Percentiles rank a stretch among this genome's conserved stretches.
Conservation (phyloP, 2,113 vertebrate species). For the Axis porcinus region DNA sequence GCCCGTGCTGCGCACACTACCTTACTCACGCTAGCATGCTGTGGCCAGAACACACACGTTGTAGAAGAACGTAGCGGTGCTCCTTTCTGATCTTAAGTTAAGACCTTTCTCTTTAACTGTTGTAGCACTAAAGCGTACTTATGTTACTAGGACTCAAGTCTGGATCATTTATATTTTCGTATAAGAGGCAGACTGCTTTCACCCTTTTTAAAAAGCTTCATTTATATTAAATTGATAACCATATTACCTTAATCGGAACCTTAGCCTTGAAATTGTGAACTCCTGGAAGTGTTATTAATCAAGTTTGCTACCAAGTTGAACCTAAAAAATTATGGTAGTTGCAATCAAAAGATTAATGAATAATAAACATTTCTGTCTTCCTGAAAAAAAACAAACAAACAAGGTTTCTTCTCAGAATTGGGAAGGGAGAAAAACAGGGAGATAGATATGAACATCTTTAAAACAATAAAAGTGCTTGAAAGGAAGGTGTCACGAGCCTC, state of each 20-base stretch:
- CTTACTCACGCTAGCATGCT: constrained; percentile 35
- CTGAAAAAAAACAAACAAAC: neutral
- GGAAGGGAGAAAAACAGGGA: neutral
- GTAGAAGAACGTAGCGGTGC: neutral
- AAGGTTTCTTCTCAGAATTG: neutral
- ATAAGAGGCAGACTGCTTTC: neutral
- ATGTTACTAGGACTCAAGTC: neutral
- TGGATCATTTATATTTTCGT: constrained; percentile 12
- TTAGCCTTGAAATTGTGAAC: constrained; percentile 58
- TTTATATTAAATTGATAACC: constrained; percentile 47
- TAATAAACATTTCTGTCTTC: constrained; percentile 51
- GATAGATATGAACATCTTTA: neutral
- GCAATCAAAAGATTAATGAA: neutral
- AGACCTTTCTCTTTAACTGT: neutral
- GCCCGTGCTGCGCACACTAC: constrained; percentile 28
- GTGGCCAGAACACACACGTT: neutral
- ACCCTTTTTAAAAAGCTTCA: constrained; percentile 38
- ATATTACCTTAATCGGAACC: constrained; percentile 46
- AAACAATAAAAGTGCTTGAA: neutral
- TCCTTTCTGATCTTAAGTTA: neutral
- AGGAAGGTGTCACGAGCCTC: neutral
- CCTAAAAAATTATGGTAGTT: neutral
- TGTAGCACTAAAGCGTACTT: constrained; percentile 55
- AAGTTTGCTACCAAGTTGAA: neutral
- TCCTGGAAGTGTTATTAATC: neutral